Evolutionary conservation across 1,140 invertebrate genomes (phyloP).

Genomic region (Bombus vancouverensis): DNA sequence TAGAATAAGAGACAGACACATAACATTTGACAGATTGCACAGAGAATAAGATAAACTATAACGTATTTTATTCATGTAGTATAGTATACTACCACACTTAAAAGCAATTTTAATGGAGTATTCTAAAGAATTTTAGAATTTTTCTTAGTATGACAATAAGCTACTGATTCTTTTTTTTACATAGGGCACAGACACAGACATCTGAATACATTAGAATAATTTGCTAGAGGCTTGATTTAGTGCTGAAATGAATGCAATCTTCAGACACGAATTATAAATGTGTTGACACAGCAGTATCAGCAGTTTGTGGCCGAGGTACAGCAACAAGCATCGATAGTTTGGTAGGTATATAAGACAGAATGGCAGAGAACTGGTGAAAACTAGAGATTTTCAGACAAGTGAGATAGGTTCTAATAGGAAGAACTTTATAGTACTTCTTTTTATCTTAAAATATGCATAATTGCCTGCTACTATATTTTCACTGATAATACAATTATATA

Average conservation of each 20-base stretch:
- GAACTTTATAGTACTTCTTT: neutral
- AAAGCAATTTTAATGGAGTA: conserved; percentile 44
- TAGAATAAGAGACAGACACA: conserved; percentile 10
- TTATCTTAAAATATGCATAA: conserved; percentile 20
- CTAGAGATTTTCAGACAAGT: conserved; percentile 59
- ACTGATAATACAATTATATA: conserved; percentile 6
- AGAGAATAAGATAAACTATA: conserved; percentile 44
- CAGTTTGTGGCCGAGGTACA: conserved; percentile 81
- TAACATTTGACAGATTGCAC: conserved; percentile 15
- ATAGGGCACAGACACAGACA: conserved; percentile 25
- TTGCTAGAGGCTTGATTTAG: conserved; percentile 59
- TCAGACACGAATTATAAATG: conserved; percentile 73
- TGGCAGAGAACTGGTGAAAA: conserved; percentile 62
- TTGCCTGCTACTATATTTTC: conserved; percentile 51
- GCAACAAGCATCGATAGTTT: conserved; percentile 82
- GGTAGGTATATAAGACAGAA: conserved; percentile 72
- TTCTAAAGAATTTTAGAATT: conserved; percentile 17
- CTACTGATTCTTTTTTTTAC: conserved; percentile 24
- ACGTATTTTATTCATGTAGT: conserved; percentile 34
- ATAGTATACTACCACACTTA: conserved; percentile 69
- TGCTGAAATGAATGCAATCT: conserved; percentile 76
- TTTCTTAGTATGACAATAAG: neutral
- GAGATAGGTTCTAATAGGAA: conserved; percentile 54
- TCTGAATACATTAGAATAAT: conserved; percentile 34
- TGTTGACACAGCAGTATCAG: conserved; percentile 79